Conservation (phyloP, 1,140 invertebrate genomes). For the Chymomyza costata region DNA sequence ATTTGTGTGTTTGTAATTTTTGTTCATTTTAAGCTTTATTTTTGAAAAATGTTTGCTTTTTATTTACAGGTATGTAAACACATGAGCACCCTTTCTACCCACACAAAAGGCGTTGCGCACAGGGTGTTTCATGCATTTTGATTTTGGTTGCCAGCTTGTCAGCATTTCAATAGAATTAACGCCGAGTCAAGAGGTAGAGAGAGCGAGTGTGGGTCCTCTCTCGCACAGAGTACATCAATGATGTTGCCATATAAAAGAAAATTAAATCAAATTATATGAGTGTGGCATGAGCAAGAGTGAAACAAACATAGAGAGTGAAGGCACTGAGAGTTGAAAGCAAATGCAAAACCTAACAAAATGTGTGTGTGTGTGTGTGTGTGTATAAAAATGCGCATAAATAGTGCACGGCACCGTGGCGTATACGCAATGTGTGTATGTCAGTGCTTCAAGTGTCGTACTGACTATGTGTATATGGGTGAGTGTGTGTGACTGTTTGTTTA, state of each 20-base stretch:
- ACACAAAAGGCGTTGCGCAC: conserved; percentile 16
- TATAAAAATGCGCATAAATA: conserved; percentile 69
- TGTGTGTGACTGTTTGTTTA: conserved; percentile 14
- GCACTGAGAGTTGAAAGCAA: too few relatives aligned
- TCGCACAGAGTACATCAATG: conserved; percentile 30
- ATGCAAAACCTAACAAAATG: conserved; percentile 37
- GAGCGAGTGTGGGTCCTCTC: conserved; percentile 1
- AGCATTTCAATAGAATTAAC: conserved; percentile 73
- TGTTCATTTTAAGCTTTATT: conserved; percentile 61
- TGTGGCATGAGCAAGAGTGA: conserved; percentile 12
- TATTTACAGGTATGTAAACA: conserved; percentile 60
- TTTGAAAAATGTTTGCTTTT: conserved; percentile 24
- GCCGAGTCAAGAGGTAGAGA: conserved; percentile 26
- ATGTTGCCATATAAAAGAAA: conserved; percentile 40
- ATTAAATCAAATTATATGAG: conserved; percentile 69
- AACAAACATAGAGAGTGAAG: too few relatives aligned
- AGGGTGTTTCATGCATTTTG: conserved; percentile 62
- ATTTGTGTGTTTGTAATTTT: conserved; percentile 37
- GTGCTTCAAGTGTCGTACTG: conserved; percentile 36
- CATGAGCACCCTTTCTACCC: conserved; percentile 25
- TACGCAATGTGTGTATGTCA: conserved; percentile 14
- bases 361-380: conserved; percentile 37
- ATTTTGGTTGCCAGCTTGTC: conserved; percentile 66
- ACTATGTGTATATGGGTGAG: background rate
- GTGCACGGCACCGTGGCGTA: conserved; percentile 28